Evolutionary conservation across 2,113 vertebrate genomes (phyloP).

Genomic region (Toxostoma redivivum): DNA sequence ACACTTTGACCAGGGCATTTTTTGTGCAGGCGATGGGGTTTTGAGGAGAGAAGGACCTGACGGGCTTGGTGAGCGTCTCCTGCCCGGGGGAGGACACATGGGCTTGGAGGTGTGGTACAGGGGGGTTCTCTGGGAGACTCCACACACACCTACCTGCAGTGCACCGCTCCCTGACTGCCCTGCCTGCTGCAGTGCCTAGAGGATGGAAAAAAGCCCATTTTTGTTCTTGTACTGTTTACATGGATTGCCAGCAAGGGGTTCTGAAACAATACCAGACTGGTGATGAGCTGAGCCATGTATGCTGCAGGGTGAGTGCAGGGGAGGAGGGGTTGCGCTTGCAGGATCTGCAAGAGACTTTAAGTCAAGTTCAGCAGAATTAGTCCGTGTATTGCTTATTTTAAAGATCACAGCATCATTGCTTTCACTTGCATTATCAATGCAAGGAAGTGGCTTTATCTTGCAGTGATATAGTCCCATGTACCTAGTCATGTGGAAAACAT

Average conservation of each 20-base stretch:
- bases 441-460: not conserved
- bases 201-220: not conserved
- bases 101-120: accelerated
- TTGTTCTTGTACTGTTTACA: not conserved
- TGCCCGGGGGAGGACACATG: accelerated
- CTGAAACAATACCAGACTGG: not conserved
- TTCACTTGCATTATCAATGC: not conserved
- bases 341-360: not conserved
- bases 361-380: not conserved
- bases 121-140: not conserved
- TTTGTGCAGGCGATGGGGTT: accelerated
- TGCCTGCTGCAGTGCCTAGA: not conserved
- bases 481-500: not conserved
- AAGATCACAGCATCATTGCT: not conserved
- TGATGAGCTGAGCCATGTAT: not conserved
- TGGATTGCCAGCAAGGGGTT: not conserved
- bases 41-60: not conserved
- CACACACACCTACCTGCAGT: accelerated
- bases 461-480: not conserved
- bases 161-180: not conserved
- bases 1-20: not conserved
- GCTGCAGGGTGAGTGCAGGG: not conserved
- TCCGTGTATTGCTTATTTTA: not conserved
- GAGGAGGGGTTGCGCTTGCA: not conserved
- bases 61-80: not conserved